phyloP scores from a whole-genome alignment of 1,140 invertebrate species.

The Steinernema khuongi region DNA sequence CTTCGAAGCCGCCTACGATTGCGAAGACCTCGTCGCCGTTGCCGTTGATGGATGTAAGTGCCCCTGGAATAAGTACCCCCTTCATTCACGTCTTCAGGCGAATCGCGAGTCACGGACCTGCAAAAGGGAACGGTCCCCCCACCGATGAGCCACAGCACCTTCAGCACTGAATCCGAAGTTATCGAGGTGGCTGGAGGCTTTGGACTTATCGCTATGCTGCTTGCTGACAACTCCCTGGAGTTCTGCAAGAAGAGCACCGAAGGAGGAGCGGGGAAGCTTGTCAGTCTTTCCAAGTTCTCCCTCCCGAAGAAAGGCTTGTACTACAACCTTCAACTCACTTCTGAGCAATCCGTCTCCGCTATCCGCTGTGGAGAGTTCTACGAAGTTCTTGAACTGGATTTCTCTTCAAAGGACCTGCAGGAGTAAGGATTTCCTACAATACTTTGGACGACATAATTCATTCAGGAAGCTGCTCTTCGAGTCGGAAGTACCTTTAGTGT shows the following conservation, averaged over 20 bases:
- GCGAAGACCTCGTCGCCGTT: conserved; percentile 66
- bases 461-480: not conserved
- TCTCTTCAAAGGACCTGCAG: not conserved
- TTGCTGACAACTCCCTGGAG: not conserved
- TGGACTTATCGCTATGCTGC: not conserved
- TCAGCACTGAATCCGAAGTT: conserved; percentile 51
- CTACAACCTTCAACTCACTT: not conserved
- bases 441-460: not conserved
- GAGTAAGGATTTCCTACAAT: not conserved
- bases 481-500: not conserved
- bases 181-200: not conserved
- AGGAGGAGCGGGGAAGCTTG: not conserved
- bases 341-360: not conserved
- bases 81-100: conserved; percentile 58
- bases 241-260: not conserved
- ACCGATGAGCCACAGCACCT: conserved; percentile 70
- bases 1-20: conserved; percentile 32
- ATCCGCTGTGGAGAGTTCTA: conserved; percentile 44
- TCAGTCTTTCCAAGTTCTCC: not conserved
- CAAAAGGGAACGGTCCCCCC: conserved; percentile 72
- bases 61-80: conserved; percentile 24
- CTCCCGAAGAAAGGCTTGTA: not conserved
- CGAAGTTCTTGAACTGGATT: conserved; percentile 45
- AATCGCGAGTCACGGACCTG: conserved; percentile 71
- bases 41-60: conserved; percentile 72